phyloP scores from a whole-genome alignment of 2,113 vertebrate genomes.

The Craseonycteris thonglongyai region DNA sequence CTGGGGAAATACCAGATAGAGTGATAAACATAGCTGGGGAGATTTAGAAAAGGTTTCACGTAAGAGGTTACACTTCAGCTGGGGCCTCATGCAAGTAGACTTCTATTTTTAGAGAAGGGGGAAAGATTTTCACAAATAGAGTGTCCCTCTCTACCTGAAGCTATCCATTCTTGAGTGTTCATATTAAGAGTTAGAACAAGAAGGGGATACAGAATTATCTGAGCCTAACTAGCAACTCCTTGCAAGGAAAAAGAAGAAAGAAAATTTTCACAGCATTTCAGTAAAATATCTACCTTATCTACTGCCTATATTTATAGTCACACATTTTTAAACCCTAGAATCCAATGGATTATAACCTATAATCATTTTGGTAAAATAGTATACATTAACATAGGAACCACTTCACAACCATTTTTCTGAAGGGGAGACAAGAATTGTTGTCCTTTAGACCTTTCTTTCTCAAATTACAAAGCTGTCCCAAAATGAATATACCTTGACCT shows the following conservation, averaged over 20 bases:
- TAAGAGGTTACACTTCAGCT: not conserved
- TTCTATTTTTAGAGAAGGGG: not conserved
- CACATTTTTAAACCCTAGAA: constrained; percentile 5
- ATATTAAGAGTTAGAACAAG: not conserved
- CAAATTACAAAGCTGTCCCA: constrained; percentile 16
- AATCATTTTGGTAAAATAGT: constrained; percentile 1
- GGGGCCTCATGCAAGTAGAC: not conserved
- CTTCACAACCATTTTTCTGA: constrained; percentile 27
- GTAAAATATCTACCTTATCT: not conserved
- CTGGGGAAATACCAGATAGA: not conserved
- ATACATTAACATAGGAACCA: constrained; percentile 20
- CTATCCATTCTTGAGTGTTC: not conserved
- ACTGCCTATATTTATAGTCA: constrained; percentile 13
- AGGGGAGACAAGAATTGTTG: not conserved
- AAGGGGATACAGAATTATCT: not conserved
- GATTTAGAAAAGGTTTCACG: not conserved
- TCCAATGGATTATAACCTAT: not conserved
- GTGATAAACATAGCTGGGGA: not conserved
- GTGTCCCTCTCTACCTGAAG: not conserved
- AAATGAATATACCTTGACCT: not conserved
- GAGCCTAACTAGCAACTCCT: not conserved
- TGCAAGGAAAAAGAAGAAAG: not conserved
- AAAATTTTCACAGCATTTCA: not conserved
- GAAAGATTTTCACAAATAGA: not conserved
- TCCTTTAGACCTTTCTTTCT: constrained; percentile 5